Percentiles rank a stretch among this genome's conserved stretches.
phyloP scores from a whole-genome alignment of 2,113 vertebrate genomes.

The Tychaedon coryphoeus region DNA sequence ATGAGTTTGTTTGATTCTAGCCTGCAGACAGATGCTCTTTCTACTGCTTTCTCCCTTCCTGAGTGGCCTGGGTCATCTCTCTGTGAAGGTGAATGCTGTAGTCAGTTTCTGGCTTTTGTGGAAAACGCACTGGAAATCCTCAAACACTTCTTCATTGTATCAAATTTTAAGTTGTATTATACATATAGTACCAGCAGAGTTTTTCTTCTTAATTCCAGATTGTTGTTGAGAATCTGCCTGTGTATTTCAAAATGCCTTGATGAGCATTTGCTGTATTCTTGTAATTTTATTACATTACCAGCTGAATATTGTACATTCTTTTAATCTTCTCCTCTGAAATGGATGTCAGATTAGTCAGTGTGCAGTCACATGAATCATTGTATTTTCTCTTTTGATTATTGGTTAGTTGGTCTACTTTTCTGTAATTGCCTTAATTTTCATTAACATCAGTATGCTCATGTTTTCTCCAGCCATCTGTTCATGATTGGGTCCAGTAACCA shows the following conservation, averaged over 20 bases:
- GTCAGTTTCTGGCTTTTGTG: background rate
- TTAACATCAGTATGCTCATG: background rate
- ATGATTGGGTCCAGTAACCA: background rate
- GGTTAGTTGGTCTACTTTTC: background rate
- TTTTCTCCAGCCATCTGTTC: background rate
- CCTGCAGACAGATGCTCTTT: background rate
- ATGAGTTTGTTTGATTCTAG: accelerated
- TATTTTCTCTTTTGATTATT: background rate
- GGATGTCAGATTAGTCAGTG: background rate
- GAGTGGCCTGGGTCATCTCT: background rate
- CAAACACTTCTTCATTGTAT: background rate
- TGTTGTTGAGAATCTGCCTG: background rate
- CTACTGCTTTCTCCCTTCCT: background rate
- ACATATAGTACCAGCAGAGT: background rate
- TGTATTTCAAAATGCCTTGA: background rate
- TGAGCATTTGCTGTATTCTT: background rate
- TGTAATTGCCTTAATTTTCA: background rate
- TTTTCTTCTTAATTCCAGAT: background rate
- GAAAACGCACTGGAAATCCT: background rate
- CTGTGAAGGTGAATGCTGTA: background rate
- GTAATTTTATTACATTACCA: background rate
- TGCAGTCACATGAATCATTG: background rate
- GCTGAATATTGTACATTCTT: background rate
- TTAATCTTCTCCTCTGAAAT: background rate
- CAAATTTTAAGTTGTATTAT: background rate